Evolutionary conservation across 2,888 invertebrate genomes (phyloP).

Genomic region (Polyploca ridens): DNA sequence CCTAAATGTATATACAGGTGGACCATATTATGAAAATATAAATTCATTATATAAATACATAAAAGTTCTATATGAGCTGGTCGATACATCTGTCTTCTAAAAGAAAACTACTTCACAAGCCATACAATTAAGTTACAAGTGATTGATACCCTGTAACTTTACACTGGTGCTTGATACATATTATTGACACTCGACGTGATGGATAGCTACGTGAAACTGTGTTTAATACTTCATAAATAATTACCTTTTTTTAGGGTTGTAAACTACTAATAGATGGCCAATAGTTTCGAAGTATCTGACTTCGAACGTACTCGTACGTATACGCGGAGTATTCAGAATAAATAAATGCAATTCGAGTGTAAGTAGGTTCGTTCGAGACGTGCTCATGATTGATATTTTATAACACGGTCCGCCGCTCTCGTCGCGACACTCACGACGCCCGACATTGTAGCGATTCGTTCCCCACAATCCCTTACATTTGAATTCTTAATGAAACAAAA

Average conservation of each 20-base stretch:
- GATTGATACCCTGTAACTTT: conserved; percentile 69
- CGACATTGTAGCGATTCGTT: conserved; percentile 55
- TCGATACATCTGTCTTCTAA: conserved; percentile 16
- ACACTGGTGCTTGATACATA: conserved; percentile 50
- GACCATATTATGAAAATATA: not conserved
- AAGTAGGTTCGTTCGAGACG: conserved; percentile 9
- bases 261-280: not conserved
- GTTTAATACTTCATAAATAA: conserved; percentile 60
- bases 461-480: conserved; percentile 75
- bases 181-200: conserved; percentile 72
- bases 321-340: conserved; percentile 26
- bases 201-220: conserved; percentile 63
- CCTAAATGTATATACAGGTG: conserved; percentile 21
- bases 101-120: conserved; percentile 43
- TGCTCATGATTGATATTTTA: conserved; percentile 12
- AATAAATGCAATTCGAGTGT: conserved; percentile 15
- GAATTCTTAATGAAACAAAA: conserved; percentile 83
- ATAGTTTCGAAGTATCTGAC: not conserved
- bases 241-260: not conserved
- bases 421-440: conserved; percentile 40
- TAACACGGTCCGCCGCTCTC: conserved; percentile 16
- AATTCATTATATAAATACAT: not conserved
- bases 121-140: conserved; percentile 68
- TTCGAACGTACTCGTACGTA: not conserved
- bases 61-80: conserved; percentile 17